Percentiles rank a stretch among this genome's conserved stretches.
Conservation (phyloP, 1,140 invertebrate species). For the Dendrolimus punctatus region DNA sequence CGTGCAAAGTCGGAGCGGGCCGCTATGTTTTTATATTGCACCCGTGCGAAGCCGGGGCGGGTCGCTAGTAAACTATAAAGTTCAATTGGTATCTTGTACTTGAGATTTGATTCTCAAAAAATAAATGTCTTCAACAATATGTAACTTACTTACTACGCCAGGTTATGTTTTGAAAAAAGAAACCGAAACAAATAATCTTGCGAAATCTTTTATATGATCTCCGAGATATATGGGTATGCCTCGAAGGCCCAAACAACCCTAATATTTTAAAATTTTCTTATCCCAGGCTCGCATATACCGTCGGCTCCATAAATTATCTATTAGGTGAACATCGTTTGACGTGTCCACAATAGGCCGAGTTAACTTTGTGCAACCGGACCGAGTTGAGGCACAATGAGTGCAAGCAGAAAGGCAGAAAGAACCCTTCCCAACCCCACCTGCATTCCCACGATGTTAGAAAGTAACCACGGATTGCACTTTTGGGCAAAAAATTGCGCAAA, state of each 20-base stretch:
- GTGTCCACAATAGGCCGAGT: slow-evolving; percentile 53
- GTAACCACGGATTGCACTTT: slow-evolving; percentile 30
- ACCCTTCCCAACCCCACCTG: slow-evolving; percentile 61
- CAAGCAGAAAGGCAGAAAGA: slow-evolving; percentile 23
- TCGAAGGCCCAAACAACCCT: slow-evolving; percentile 39
- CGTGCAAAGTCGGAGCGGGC: too few relatives aligned
- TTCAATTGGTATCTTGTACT: too few relatives aligned
- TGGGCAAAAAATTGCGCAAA: slow-evolving; percentile 61
- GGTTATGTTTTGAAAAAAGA: slow-evolving; percentile 5
- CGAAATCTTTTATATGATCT: slow-evolving; percentile 29
- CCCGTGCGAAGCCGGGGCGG: too few relatives aligned
- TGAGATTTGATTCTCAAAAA: too few relatives aligned
- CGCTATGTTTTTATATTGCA: too few relatives aligned
- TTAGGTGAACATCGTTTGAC: slow-evolving; percentile 64
- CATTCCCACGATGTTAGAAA: slow-evolving; percentile 67
- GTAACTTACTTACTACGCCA: too few relatives aligned
- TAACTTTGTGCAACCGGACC: slow-evolving; percentile 61
- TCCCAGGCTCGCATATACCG: slow-evolving; percentile 30
- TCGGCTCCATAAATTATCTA: slow-evolving; percentile 67
- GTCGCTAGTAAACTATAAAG: too few relatives aligned
- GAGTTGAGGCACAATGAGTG: slow-evolving; percentile 38
- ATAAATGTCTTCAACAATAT: too few relatives aligned
- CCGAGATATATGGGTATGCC: slow-evolving; percentile 20
- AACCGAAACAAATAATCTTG: slow-evolving; percentile 40
- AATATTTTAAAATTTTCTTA: slow-evolving; percentile 52